Evolutionary conservation across 2,797 vertebrate species (phyloP).

Genomic region (Tiaroga cobitis): DNA sequence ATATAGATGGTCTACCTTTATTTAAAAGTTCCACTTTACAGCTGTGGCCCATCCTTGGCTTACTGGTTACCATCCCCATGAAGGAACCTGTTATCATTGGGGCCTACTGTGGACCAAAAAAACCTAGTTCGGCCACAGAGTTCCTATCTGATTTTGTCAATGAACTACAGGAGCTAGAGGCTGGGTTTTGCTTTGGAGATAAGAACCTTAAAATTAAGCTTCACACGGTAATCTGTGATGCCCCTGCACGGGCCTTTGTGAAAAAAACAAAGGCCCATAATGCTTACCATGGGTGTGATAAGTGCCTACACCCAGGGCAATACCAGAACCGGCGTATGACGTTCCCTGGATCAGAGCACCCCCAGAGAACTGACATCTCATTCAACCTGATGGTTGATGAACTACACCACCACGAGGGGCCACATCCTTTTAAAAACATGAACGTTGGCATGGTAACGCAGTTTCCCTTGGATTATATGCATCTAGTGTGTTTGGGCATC

Average conservation of each 20-base stretch:
- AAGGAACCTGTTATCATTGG: background rate
- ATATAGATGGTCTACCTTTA: conserved; percentile 4
- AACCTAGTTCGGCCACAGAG: background rate
- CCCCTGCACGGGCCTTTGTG: background rate
- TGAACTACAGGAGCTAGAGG: background rate
- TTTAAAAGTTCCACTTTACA: conserved; percentile 13
- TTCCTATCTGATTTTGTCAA: background rate
- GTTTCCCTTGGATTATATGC: conserved; percentile 26
- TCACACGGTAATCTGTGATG: conserved; percentile 4
- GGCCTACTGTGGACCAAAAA: background rate
- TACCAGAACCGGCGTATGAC: no score
- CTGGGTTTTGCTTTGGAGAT: conserved; percentile 8
- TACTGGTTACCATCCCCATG: background rate
- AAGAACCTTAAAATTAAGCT: conserved; percentile 1
- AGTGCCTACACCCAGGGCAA: background rate
- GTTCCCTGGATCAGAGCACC: no score
- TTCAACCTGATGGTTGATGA: no score
- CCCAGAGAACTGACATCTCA: no score
- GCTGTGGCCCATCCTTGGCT: conserved; percentile 2
- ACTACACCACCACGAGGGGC: background rate
- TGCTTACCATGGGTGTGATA: conserved; percentile 17
- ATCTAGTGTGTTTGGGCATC: background rate
- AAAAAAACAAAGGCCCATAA: conserved; percentile 7
- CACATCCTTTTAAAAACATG: background rate
- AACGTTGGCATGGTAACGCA: background rate